Percentiles rank a stretch among this genome's conserved stretches.
phyloP scores from a whole-genome alignment of 2,113 vertebrate species.

The Paratilapia polleni region DNA sequence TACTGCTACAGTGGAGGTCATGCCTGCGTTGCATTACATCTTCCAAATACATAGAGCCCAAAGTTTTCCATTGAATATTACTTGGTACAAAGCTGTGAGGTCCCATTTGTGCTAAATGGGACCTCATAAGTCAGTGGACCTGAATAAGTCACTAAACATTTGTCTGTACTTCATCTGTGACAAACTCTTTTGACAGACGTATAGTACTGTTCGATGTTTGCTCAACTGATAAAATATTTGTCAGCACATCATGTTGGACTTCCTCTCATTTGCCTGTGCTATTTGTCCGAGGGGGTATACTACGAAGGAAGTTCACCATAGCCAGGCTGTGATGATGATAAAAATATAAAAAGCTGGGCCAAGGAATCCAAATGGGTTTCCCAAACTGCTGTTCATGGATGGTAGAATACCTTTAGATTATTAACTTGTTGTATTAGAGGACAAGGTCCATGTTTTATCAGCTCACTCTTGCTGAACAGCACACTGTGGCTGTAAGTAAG shows the following conservation, averaged over 20 bases:
- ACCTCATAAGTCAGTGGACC: too few species aligned
- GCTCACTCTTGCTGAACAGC: neutral
- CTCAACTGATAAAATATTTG: neutral
- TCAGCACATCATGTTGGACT: neutral
- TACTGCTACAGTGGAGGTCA: neutral
- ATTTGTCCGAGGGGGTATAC: neutral
- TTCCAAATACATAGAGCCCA: neutral
- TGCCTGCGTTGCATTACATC: rapidly evolving
- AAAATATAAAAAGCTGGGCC: neutral
- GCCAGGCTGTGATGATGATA: neutral
- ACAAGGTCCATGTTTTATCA: constrained; percentile 29
- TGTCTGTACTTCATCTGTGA: neutral
- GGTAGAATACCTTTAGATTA: neutral
- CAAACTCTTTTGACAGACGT: rapidly evolving
- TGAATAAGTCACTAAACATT: neutral
- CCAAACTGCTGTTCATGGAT: neutral
- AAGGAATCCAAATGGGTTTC: neutral
- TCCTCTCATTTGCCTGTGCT: neutral
- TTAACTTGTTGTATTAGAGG: neutral
- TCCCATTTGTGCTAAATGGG: neutral
- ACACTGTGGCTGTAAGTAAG: neutral
- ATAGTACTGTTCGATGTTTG: rapidly evolving
- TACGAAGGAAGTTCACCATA: neutral
- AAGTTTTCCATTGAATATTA: neutral
- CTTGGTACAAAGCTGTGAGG: neutral